A percentile compares a stretch with the other conserved stretches of the same genome.
Evolutionary conservation across 2,888 invertebrate species (phyloP).

Genomic region (Matsumyia berberina): DNA sequence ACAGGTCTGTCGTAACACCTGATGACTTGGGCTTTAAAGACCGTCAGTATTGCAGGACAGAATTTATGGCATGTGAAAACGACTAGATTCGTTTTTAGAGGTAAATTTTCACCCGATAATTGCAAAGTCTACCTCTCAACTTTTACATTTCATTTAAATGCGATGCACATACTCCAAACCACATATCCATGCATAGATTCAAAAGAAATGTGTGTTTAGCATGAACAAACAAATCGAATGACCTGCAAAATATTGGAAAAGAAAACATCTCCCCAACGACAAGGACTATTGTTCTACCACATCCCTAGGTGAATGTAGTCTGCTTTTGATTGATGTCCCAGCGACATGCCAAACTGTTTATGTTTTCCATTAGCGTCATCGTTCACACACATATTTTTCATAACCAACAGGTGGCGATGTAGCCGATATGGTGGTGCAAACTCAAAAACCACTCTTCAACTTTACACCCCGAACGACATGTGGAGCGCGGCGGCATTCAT

Average conservation of each 20-base stretch:
- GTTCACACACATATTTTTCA: slow-evolving; percentile 11
- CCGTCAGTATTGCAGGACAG: too few species aligned
- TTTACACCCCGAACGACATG: slow-evolving; percentile 25
- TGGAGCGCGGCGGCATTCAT: too few species aligned
- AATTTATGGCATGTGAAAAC: too few species aligned
- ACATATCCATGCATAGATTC: neutral
- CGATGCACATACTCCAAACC: too few species aligned
- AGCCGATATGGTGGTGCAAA: slow-evolving; percentile 41
- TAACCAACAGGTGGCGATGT: slow-evolving; percentile 58
- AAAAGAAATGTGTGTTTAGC: neutral
- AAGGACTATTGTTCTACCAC: neutral
- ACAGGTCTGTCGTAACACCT: too few species aligned
- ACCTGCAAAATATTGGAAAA: neutral
- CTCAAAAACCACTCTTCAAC: slow-evolving; percentile 49
- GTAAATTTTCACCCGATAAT: too few species aligned
- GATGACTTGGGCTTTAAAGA: too few species aligned
- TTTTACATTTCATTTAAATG: too few species aligned
- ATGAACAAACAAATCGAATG: neutral
- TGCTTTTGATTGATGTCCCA: slow-evolving; percentile 62
- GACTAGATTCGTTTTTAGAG: too few species aligned
- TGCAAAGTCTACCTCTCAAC: too few species aligned
- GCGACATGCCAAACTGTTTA: slow-evolving; percentile 58
- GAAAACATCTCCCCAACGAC: neutral
- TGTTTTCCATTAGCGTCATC: slow-evolving; percentile 62
- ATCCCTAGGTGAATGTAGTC: neutral